Evolutionary conservation across 2,797 vertebrate species (phyloP), one percentile per base, ranked within the genome.

Genomic region (Tiaroga cobitis): DNA sequence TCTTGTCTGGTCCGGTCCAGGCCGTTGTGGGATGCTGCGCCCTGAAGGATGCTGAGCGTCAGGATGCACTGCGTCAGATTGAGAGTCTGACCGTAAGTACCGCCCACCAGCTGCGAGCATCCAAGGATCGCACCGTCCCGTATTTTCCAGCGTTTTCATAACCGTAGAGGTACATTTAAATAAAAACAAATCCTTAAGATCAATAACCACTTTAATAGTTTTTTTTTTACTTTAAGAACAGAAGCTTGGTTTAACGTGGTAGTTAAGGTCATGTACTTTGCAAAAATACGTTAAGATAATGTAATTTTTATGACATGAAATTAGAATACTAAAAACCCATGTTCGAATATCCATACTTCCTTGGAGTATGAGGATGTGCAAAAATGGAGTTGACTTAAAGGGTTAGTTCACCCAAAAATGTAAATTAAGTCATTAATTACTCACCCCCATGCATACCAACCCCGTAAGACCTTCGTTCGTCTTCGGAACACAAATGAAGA

Each of bases 31-130:
- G 87, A 81, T 87, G 89, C 83, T 88, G 87, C 63, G 51, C 72
- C 75, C 54, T 39, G 63, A 59, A 61, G 70, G 29, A 83, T 80
- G 89, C 81, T 68, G 70, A 26, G 65, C 37, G 65, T 67, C 68
- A 80, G 73, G 83, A 74, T 82, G 81, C 85, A 72, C 34, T 86
- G 87, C 89, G 86, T 85, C 43, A 80, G 43, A 24, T 83, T 24
- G 51, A 5, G 56, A 81, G 54, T 16, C 69, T 41, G 75, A 61
- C 68, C 37, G 39, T 29, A 86, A 76, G 87, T 78, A 74, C 82
- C 86, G 86, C 89, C 89, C 87, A 87, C 80, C 26, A 37, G n/a
- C 26, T 2, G 67, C 75, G 21, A 78, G 73, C 81, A 76, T 54
- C 70, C 70, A 56, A 67, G 18, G 8, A 56, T 34, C 46, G 29